Conservation (phyloP, 2,888 invertebrate species). For the Heliconius erato region DNA sequence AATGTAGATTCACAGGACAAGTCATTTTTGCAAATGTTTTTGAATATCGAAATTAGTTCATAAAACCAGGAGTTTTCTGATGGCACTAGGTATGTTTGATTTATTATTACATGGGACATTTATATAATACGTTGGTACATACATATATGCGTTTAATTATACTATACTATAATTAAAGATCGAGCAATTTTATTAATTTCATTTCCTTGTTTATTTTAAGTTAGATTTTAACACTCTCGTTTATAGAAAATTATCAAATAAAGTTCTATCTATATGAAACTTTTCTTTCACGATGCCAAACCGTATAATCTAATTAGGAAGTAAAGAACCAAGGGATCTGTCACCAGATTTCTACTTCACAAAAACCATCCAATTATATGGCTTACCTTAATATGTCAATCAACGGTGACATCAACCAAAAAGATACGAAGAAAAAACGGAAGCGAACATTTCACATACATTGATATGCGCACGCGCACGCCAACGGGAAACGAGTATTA, state of each 20-base stretch:
- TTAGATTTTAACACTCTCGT: too few relatives aligned
- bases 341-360: neutral
- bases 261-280: neutral
- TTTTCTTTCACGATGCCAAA: neutral
- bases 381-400: conserved; percentile 24
- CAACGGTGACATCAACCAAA: conserved; percentile 28
- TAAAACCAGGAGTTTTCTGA: too few relatives aligned
- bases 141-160: too few relatives aligned
- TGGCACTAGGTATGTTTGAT: too few relatives aligned
- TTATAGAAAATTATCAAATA: neutral
- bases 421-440: conserved; percentile 36
- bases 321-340: neutral
- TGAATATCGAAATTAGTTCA: too few relatives aligned
- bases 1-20: too few relatives aligned
- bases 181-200: too few relatives aligned
- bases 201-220: too few relatives aligned
- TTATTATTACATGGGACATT: too few relatives aligned
- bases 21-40: too few relatives aligned
- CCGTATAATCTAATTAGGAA: neutral
- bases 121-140: too few relatives aligned
- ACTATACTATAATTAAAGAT: too few relatives aligned
- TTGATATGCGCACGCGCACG: conserved; percentile 64
- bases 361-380: conserved; percentile 20
- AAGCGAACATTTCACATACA: conserved; percentile 48
- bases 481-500: conserved; percentile 54